Evolutionary conservation across 2,888 invertebrate genomes (phyloP), one percentile per base, ranked within the genome.

Genomic region (Pachycephus smyrnensis): DNA sequence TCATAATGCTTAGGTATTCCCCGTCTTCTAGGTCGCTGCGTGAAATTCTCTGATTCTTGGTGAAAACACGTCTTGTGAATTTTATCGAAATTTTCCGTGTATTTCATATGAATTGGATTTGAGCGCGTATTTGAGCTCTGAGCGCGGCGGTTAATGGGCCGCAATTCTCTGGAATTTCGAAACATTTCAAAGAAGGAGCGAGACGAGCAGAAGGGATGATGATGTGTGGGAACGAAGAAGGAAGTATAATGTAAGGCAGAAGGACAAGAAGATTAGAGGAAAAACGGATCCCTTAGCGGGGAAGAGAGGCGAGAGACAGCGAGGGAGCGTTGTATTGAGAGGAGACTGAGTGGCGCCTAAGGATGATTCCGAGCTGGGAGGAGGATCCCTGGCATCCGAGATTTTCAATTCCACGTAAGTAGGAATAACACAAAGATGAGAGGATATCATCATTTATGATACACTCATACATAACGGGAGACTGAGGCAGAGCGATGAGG

Each of bases 351-450:
- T 30, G 71, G 33, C 71, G 71, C 33, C 71, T 30, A 71, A 71
- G 31, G 33, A 71, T 71, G 32, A 55, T 73, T 74, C 37, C 71
- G 30, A 55, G 36, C 31, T 33, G 55, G 55, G 55, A 55, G 23
- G 55, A 55, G 78, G 83, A 84, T 83, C 69, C 33, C 15, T 30
- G 74, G 79, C 79, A 78, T 76, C 79, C 82, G 84, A 86, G 86
- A 88, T 86, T 90, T 88, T 88, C 87, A 87, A 87, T 88, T 89
- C 84, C 82, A 85, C 82, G 84, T 84, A 85, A 88, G 86, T 84
- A 88, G 85, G 86, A 87, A 84, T 86, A 87, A 88, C 85, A 88
- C 86, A 88, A 90, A 89, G 89, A 89, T 88, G 88, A 88, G 87
- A 86, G 87, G 86, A 87, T 87, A 87, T 84, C 82, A 77, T 86